Base-by-base conservation (phyloP, 2,113 vertebrate species). In the Tragelaphus strepsiceros region DNA sequence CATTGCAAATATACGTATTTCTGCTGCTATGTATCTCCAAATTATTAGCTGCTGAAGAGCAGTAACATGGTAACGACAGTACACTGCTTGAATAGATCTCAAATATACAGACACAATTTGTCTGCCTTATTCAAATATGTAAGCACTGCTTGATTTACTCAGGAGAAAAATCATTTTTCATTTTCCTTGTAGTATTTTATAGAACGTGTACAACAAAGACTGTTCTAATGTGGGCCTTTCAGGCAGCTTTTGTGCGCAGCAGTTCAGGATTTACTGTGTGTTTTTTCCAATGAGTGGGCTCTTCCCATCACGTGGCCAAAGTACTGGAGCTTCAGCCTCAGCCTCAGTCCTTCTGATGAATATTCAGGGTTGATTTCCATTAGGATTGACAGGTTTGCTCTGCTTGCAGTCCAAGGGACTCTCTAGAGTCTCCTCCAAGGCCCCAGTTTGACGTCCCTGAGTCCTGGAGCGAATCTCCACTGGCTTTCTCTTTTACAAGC, bases 21-120 rank as follows among this genome's bases (percentile, higher is more conserved):
- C 43, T 43, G 1, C 43, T 43, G 43, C 43, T 12, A 51, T 19
- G 19, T 35, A 14, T 88, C 1, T 49, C 12, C n/a, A 30, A 67
- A 46, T 14, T 30, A 51, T 35, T 67, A 46, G 21, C 35, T 71
- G 53, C 56, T 26, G 61, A 32, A 53, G 12, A 71, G 4, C 46
- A 77, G 24, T 39, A 46, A 16, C 12, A 8, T 2, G 8, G 5
- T 43, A 51, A 53, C 0, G 5, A 0, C 26, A 3, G 1, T 39
- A 86, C 59, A 4, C 15, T 19, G 14, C 2, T 28, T 32, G 2
- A 51, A 2, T 54, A 7, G 14, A 87, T 53, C 30, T 77, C 39
- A 62, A 14, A 22, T 24, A 28, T 22, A 26, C 16, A 51, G 53
- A 93, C n/a, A 24, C 58, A 30, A 0, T 5, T 54, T 5, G 67